Base-by-base conservation (phyloP, 2,113 vertebrate species). In the Paramisgurnus dabryanus region DNA sequence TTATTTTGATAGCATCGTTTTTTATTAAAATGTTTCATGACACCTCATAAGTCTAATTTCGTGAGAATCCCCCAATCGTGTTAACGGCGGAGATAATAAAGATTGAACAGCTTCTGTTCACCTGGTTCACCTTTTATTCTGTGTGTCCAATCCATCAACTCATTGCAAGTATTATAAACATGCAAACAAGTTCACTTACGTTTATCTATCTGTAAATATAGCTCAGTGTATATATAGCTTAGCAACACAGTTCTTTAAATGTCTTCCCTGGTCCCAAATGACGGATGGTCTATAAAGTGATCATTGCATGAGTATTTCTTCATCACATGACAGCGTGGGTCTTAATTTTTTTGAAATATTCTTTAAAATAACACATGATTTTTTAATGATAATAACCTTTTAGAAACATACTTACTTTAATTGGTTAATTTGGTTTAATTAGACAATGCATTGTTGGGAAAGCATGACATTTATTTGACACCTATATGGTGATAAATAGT, bases 101-200 rank as follows among this genome's bases (percentile, higher is more conserved):
- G 10, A 47, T 1, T 4, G 45, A 22, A 47, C 45, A 7, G 2
- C 2, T 2, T 47, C 6, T 2, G 10, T 10, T 47, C 45, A 47
- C 45, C 45, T 47, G 4, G 10, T 47, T 41, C 50, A 58, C 15
- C 4, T 27, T 18, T 17, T 61, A 63, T 75, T 63, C 18, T 61
- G n/a, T 45, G 34, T 45, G 11, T 9, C 22, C 58, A 22, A 22
- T 22, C 22, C 22, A 9, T 45, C 4, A 75, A 34, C 39, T 15
- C 17, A 43, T 73, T 41, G 27, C 22, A 63, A 63, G 58, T 17
- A 75, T 75, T 75, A 47, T 75, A 75, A 75, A 75, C 58, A 75
- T 75, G 43, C 58, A 58, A 53, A 53, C 50, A 61, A 75, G 72
- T 63, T 63, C 45, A 6, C 5, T 60, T 73, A 73, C 39, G 18